phyloP scores from a whole-genome alignment of 1,140 invertebrate genomes.

The Platyura marginata region DNA sequence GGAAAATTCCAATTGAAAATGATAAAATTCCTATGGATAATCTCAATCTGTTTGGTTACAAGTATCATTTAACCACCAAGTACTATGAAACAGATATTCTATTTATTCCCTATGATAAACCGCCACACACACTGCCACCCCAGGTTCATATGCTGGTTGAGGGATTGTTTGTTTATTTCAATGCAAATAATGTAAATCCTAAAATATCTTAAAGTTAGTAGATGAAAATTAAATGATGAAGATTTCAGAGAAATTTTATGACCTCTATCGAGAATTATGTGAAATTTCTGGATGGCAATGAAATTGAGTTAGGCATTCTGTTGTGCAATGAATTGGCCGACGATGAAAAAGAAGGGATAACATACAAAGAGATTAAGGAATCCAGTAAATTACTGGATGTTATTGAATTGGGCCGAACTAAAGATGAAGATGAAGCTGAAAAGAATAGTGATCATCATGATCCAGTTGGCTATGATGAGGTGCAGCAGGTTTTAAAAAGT shows the following conservation, averaged over 20 bases:
- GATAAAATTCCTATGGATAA: not conserved
- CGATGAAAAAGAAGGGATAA: conserved; percentile 3
- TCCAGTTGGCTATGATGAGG: conserved; percentile 5
- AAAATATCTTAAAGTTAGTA: not conserved
- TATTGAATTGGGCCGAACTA: conserved; percentile 1
- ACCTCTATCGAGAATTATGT: not conserved
- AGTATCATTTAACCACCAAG: conserved; percentile 2
- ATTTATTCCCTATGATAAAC: not conserved
- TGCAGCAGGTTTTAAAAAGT: not conserved
- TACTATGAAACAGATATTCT: conserved; percentile 5
- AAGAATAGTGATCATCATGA: not conserved
- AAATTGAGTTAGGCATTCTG: conserved; percentile 5
- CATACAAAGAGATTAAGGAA: conserved; percentile 4
- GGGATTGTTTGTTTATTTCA: conserved; percentile 3
- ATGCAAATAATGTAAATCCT: conserved; percentile 3
- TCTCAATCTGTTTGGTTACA: not conserved
- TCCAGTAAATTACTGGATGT: conserved; percentile 2
- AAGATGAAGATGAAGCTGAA: conserved; percentile 2
- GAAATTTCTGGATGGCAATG: conserved; percentile 1
- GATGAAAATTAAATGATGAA: not conserved
- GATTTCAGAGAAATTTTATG: conserved; percentile 2
- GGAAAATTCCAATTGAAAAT: conserved; percentile 1
- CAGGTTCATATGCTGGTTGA: conserved; percentile 1
- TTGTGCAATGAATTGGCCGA: conserved; percentile 4
- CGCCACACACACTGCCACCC: not conserved